These are phyloP conservation scores for Bimastos eiseni DNA, from an alignment of 2,888 invertebrate genomes.

Conservation along the genomic window DNA sequence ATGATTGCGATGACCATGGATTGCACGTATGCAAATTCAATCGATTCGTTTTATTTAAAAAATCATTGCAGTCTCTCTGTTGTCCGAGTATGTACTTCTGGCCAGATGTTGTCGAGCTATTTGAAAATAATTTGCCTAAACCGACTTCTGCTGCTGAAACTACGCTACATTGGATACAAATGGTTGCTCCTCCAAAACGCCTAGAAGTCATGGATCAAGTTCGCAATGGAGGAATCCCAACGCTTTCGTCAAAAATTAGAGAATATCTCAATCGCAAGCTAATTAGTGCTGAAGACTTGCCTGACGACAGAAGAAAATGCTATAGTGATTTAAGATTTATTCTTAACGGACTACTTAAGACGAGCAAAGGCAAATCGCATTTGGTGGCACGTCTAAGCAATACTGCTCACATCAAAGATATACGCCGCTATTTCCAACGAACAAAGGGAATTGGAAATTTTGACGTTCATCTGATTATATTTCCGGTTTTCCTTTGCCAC, in stretches of 20 bases:
- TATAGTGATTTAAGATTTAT: neutral
- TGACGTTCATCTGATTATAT: neutral
- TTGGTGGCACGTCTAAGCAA: neutral
- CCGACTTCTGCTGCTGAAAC: neutral
- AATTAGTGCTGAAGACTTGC: too few species aligned
- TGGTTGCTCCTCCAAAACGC: neutral
- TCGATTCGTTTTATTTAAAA: conserved; percentile 27
- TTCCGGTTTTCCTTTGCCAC: neutral
- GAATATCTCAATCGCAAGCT: neutral
- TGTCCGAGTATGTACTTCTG: conserved; percentile 18
- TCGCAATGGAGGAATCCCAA: neutral
- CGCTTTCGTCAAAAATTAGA: neutral
- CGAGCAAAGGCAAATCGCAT: neutral
- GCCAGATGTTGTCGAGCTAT: neutral
- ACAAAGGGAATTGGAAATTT: neutral
- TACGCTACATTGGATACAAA: neutral
- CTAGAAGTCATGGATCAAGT: neutral
- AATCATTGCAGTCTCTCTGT: neutral
- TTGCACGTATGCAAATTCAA: conserved; percentile 35
- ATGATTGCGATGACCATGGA: conserved; percentile 26
- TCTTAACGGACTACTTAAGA: neutral
- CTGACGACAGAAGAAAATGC: neutral
- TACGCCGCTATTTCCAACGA: neutral
- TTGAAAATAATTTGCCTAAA: neutral
- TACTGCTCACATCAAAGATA: neutral